A percentile compares a stretch with the other conserved stretches of the same genome.
These are phyloP conservation scores for Amiota mariae DNA, from an alignment of 2,888 invertebrate species.

Conservation along the genomic window DNA sequence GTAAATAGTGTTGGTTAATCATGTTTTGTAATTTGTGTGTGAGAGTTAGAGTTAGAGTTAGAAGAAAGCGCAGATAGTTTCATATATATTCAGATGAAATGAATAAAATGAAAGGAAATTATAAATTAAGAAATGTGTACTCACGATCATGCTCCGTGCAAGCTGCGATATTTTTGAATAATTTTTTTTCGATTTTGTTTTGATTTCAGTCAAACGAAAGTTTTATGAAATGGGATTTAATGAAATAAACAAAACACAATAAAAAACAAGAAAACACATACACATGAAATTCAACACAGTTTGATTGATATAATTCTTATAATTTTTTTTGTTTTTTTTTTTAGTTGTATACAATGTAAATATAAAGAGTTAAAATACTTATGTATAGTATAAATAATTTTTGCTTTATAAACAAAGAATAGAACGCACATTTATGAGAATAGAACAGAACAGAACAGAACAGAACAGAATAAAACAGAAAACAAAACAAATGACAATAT, in stretches of 20 bases:
- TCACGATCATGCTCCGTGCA: slow-evolving; percentile 94
- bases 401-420: background rate
- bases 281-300: slow-evolving; percentile 51
- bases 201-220: slow-evolving; percentile 33
- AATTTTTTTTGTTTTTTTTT: background rate
- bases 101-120: slow-evolving; percentile 46
- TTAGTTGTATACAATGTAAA: background rate
- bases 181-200: slow-evolving; percentile 31
- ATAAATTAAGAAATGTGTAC: slow-evolving; percentile 75
- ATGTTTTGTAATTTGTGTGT: slow-evolving; percentile 1
- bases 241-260: slow-evolving; percentile 53
- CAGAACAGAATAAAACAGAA: background rate
- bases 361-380: background rate
- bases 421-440: background rate
- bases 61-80: background rate
- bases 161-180: slow-evolving; percentile 76
- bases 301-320: background rate
- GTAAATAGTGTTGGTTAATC: too few species aligned
- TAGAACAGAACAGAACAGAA: background rate
- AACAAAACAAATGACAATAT: slow-evolving; percentile 44
- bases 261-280: slow-evolving; percentile 57
- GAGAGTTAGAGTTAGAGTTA: background rate
- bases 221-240: slow-evolving; percentile 35
- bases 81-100: slow-evolving; percentile 35
- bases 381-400: background rate